Evolutionary conservation across 53 echinoderm and acorn worm species (phyloP), one percentile per base, ranked within the genome.

Genomic region (Apostichopus leukothele): DNA sequence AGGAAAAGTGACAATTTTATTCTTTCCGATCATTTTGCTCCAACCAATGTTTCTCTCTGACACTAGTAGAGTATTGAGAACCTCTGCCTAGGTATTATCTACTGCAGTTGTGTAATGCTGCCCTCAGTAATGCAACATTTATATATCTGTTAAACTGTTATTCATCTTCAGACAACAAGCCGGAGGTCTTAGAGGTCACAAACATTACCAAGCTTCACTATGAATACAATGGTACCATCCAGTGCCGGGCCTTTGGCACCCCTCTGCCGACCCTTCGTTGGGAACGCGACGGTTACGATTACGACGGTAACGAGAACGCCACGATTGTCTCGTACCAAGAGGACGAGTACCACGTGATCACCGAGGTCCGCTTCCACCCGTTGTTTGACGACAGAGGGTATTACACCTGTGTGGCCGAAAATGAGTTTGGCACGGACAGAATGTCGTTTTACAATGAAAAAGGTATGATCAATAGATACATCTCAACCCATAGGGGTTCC

Each of bases 321-420:
- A 95, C 93, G 25, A 95, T 95, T 52, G 92, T 93, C 39, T 88
- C 89, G 14, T 91, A 95, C n/a, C 86, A 68, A 61, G 84, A 92
- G 60, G 96, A 95, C 19, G 93, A 95, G 5, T 92, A 91, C 27
- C 96, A 95, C 75, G 67, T 95, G 77, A 66, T 95, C 73, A 89
- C 93, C 0, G 96, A 95, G 92, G 90, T 95, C 16, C 93, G 74
- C 75, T 95, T 95, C 85, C 93, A 95, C 86, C 96, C 92, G n/a
- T 9, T 94, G 76, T 77, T 83, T 61, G 96, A 93, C 51, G 96
- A 95, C 73, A 78, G 93, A 21, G 96, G 96, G 14, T 95, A 55
- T 84, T 95, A 95, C 86, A 95, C 96, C 8, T 95, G 96, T 55
- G 93, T 93, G 14, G 96, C 93, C 6, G 55, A 89, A 79, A 95